Evolutionary conservation across 2,113 vertebrate genomes (phyloP).

Genomic region (Gavialis gangeticus): DNA sequence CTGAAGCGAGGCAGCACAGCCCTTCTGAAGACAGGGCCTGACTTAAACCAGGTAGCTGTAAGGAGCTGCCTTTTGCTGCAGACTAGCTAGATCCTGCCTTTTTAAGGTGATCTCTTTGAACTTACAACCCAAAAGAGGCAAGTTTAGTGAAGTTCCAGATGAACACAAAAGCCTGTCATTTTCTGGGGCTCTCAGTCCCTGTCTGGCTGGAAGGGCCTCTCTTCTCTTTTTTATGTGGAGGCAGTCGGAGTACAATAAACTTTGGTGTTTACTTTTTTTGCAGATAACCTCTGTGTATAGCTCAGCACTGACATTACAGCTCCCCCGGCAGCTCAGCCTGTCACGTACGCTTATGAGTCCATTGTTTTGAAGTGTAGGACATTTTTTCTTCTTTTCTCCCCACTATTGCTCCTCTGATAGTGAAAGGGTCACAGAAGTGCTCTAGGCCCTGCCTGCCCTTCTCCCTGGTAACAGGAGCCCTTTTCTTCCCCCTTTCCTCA

Average conservation of each 20-base stretch:
- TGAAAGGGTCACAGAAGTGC: not conserved
- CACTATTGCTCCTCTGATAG: fast-evolving
- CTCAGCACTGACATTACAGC: conserved; percentile 32
- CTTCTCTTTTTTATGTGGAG: conserved; percentile 38
- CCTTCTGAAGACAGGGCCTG: not conserved
- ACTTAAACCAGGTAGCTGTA: not conserved
- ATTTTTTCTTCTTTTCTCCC: not conserved
- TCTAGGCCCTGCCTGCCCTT: not conserved
- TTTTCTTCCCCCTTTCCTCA: not conserved
- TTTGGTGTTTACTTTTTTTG: not conserved
- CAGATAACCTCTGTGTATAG: conserved; percentile 48
- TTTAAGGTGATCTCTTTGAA: not conserved
- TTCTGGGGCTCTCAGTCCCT: not conserved
- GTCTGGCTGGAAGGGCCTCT: not conserved
- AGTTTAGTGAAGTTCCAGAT: not conserved
- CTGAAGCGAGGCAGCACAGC: not conserved
- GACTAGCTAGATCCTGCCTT: not conserved
- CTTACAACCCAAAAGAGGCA: not conserved
- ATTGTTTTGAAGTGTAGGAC: not conserved
- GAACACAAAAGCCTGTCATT: not conserved
- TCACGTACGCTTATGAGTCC: not conserved
- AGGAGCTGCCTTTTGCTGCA: not conserved
- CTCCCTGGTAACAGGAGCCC: fast-evolving
- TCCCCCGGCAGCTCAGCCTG: not conserved
- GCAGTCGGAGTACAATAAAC: not conserved